Base-by-base conservation (phyloP, 2,797 vertebrate species). In the Acomys russatus region DNA sequence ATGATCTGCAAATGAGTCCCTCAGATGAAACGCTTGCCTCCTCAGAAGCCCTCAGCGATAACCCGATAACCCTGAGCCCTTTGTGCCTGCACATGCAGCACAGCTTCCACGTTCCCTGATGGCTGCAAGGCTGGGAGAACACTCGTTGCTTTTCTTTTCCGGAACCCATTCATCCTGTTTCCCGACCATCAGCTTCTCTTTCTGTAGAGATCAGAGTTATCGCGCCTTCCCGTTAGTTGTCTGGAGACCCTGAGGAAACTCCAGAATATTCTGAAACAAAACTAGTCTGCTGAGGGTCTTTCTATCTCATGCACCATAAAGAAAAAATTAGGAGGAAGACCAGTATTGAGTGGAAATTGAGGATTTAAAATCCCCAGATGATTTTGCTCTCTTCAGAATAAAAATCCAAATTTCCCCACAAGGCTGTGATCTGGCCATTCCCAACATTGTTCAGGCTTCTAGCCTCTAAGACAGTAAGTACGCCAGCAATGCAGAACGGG, bases 191-290 rank as follows among this genome's bases (percentile, higher is more conserved):
- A 9, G 33, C 5, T 64, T 92, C 74, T 79, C 80, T 90, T 18
- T 68, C 59, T 49, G 68, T 25, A 87, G 44, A 89, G 59, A 78
- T 8, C 14, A 89, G 76, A 74, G 77, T 80, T 63, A 78, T 28
- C 35, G 83, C 14, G 82, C 33, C n/a, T 71, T 93, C 70, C 23
- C 30, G 23, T 89, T 94, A 95, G 61, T 83, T 94, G 54, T 91
- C 80, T 66, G 38, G 95, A 92, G 71, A 35, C 66, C 6, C 18
- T 71, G 64, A 87, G 70, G 71, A 94, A 95, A 91, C 73, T 94
- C 59, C 82, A 90, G 30, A 73, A 89, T 51, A n/a, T 71, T 28
- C 61, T 28, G 88, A 73, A 83, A 15, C 44, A 33, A 63, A 79
- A 94, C 11, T n/a, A 70, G 76, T 68, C 25, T 38, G 10, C 30